Conservation (phyloP, 2,797 vertebrate genomes). For the Psittacula echo region DNA sequence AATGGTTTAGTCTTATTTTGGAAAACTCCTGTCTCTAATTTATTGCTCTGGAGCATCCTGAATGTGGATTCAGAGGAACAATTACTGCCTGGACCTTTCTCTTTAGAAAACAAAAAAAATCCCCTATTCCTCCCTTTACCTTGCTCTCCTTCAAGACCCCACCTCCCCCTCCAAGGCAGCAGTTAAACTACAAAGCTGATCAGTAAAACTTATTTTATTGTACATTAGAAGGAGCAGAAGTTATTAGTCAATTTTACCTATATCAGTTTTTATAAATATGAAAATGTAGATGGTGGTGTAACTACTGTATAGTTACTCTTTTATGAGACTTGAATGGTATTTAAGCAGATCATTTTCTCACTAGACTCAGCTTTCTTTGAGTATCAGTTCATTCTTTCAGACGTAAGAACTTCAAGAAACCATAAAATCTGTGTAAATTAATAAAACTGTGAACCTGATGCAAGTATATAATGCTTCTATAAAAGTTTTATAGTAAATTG, state of each 20-base stretch:
- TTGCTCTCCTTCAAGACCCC: neutral
- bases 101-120: neutral
- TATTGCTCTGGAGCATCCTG: constrained; percentile 44
- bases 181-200: constrained; percentile 16
- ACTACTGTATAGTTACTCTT: constrained; percentile 27
- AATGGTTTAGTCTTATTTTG: neutral
- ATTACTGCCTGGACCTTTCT: neutral
- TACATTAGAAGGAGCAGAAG: neutral
- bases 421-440: constrained; percentile 70
- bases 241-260: constrained; percentile 20
- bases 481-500: constrained; percentile 67
- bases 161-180: neutral
- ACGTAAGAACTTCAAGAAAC: constrained; percentile 52
- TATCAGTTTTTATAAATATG: constrained; percentile 47
- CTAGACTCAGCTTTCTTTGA: constrained; percentile 63
- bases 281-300: constrained; percentile 24
- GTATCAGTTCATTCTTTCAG: constrained; percentile 51
- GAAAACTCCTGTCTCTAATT: constrained; percentile 21
- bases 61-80: neutral
- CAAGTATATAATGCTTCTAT: constrained; percentile 59
- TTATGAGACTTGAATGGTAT: constrained; percentile 58
- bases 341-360: constrained; percentile 64
- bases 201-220: constrained; percentile 16
- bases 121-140: neutral
- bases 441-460: constrained; percentile 63